These are phyloP conservation scores for Schrankia costaestrigalis DNA, from an alignment of 2,888 invertebrate species.

Conservation along the genomic window DNA sequence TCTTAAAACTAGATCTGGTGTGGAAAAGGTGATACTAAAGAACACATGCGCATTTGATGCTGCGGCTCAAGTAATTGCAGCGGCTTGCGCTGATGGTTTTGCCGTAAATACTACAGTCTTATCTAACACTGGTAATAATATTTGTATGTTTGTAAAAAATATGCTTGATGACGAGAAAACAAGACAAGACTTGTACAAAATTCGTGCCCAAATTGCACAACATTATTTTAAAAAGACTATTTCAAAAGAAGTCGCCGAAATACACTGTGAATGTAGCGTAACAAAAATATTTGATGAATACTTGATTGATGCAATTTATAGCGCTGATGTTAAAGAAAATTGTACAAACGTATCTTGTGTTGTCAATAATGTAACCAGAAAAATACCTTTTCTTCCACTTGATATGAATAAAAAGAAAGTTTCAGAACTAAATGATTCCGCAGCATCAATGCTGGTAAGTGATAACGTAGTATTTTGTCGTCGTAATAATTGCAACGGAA, in stretches of 20 bases:
- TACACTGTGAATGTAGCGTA: conserved; percentile 1
- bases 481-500: too few relatives aligned
- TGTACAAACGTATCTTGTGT: conserved; percentile 1
- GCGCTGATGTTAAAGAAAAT: not conserved
- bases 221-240: too few relatives aligned
- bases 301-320: conserved; percentile 1
- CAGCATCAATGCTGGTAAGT: too few relatives aligned
- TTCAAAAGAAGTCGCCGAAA: not conserved
- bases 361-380: not conserved
- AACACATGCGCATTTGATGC: conserved; percentile 3
- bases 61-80: conserved; percentile 1
- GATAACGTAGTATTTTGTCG: too few relatives aligned
- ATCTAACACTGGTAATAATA: not conserved
- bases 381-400: not conserved
- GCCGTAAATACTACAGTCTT: not conserved
- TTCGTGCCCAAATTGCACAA: not conserved
- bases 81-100: not conserved
- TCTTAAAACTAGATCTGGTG: not conserved
- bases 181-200: not conserved
- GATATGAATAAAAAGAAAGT: not conserved
- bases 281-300: conserved; percentile 1
- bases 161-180: conserved; percentile 1
- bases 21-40: not conserved
- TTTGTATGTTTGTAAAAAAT: conserved; percentile 1
- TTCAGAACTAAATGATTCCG: too few relatives aligned